A percentile compares a stretch with the other conserved stretches of the same genome.
phyloP scores from a whole-genome alignment of 2,888 invertebrate species.

The Heteromurus nitidus region DNA sequence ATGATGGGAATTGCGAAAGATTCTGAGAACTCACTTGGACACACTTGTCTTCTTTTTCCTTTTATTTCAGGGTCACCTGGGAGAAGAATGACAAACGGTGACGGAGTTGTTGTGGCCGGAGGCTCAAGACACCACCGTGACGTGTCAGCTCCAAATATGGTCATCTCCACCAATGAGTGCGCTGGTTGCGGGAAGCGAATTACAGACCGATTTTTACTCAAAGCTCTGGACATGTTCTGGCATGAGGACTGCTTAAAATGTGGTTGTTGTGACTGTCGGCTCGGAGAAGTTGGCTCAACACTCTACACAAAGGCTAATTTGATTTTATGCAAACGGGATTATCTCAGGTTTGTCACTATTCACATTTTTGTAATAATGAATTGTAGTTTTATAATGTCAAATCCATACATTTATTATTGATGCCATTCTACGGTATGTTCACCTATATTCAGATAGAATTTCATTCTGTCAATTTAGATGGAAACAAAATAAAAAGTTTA shows the following conservation, averaged over 20 bases:
- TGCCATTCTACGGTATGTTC: too few relatives aligned
- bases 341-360: constrained; percentile 86
- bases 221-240: constrained; percentile 95
- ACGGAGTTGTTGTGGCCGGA: constrained; percentile 53
- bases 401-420: too few relatives aligned
- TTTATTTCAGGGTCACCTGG: constrained; percentile 56
- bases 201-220: constrained; percentile 87
- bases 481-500: too few relatives aligned
- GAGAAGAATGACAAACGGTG: constrained; percentile 72
- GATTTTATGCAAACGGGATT: constrained; percentile 96
- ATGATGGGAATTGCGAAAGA: neutral
- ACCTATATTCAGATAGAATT: too few relatives aligned
- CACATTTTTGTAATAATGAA: too few relatives aligned
- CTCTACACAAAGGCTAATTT: constrained; percentile 96
- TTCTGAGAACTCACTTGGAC: neutral
- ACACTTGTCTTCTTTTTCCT: neutral
- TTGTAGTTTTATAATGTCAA: too few relatives aligned
- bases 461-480: too few relatives aligned
- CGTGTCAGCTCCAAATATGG: constrained; percentile 69
- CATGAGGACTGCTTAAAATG: constrained; percentile 99
- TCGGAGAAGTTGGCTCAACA: constrained; percentile 97
- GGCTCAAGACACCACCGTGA: constrained; percentile 68
- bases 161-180: constrained; percentile 84
- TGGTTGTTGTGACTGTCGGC: constrained; percentile 96
- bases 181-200: constrained; percentile 96